phyloP scores from a whole-genome alignment of 2,888 invertebrate genomes.

The Chironomus tentans region DNA sequence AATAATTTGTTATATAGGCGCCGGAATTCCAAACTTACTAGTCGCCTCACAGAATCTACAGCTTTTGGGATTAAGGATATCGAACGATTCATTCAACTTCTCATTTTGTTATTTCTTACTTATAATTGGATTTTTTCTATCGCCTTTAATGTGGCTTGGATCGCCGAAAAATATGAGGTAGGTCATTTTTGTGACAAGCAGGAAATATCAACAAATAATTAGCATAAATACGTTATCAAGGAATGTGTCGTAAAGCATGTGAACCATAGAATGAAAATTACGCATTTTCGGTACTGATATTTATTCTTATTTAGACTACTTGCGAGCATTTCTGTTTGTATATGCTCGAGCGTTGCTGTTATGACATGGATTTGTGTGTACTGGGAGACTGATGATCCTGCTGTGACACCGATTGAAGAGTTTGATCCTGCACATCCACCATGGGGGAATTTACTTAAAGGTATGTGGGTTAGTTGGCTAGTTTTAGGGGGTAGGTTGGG shows the following conservation, averaged over 20 bases:
- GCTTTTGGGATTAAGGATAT: constrained; percentile 63
- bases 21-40: constrained; percentile 69
- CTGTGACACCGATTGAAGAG: constrained; percentile 32
- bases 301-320: constrained; percentile 48
- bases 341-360: constrained; percentile 55
- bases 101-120: constrained; percentile 79
- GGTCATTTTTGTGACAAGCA: constrained; percentile 32
- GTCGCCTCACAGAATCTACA: constrained; percentile 77
- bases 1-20: constrained; percentile 40
- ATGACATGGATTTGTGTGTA: constrained; percentile 59
- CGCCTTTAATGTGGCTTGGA: constrained; percentile 79
- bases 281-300: not conserved
- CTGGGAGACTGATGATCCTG: constrained; percentile 43
- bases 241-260: not conserved
- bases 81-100: constrained; percentile 52
- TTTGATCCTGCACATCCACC: constrained; percentile 20
- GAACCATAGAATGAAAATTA: not conserved
- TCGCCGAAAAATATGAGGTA: constrained; percentile 91
- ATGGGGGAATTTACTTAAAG: constrained; percentile 43
- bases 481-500: no score
- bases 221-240: no score
- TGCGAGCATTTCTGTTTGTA: constrained; percentile 54
- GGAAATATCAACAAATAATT: no score
- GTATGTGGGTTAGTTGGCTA: no score
- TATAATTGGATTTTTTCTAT: constrained; percentile 60